Conservation (phyloP, 2,888 invertebrate genomes). For the Tachina fera region DNA sequence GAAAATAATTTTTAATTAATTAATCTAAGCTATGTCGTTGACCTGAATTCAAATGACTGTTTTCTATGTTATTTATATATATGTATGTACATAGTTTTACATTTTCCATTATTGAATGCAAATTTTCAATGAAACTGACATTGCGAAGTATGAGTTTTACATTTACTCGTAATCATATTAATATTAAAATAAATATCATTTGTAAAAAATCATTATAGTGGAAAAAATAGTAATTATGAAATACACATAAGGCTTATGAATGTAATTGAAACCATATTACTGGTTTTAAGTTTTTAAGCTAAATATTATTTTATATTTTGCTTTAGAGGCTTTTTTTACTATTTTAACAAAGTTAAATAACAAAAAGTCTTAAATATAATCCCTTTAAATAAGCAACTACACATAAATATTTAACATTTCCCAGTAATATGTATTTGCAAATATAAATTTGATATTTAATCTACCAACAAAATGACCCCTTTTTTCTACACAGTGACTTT, state of each 20-base stretch:
- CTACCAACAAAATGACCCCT: constrained; percentile 55
- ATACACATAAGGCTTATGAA: not conserved
- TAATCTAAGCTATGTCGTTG: constrained; percentile 37
- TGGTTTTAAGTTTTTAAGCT: no score
- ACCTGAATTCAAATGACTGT: constrained; percentile 31
- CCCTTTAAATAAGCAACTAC: no score
- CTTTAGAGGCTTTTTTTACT: no score
- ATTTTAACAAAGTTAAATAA: no score
- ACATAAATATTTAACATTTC: not conserved
- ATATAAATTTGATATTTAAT: constrained; percentile 41
- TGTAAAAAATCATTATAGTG: constrained; percentile 53
- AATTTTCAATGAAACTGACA: constrained; percentile 52
- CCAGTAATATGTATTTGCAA: not conserved
- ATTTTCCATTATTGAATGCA: constrained; percentile 49
- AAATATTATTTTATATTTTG: no score
- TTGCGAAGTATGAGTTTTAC: constrained; percentile 27
- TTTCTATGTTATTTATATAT: no score
- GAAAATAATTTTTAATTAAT: constrained; percentile 23
- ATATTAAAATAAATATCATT: constrained; percentile 30
- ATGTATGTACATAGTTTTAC: not conserved
- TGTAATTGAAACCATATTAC: constrained; percentile 12
- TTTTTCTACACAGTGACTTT: constrained; percentile 10
- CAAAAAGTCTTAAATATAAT: no score
- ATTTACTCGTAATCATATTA: constrained; percentile 12
- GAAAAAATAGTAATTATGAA: constrained; percentile 39